phyloP scores from a whole-genome alignment of 2,797 vertebrate genomes.

The Cuculus canorus region DNA sequence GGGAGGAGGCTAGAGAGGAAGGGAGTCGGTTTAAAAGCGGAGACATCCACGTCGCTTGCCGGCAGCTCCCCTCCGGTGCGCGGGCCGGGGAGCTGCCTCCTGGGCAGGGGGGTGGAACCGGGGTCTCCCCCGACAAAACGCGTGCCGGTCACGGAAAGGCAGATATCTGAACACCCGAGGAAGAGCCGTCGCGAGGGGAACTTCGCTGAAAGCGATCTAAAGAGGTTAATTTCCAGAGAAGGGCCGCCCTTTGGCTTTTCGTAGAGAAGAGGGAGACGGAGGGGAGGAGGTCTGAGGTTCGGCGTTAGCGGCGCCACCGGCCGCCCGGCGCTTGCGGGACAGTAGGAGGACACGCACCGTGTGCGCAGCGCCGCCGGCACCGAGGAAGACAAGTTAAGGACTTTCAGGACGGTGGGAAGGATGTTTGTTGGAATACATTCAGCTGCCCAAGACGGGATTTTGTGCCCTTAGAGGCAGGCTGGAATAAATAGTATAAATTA shows the following conservation, averaged over 20 bases:
- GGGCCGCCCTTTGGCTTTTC: not conserved
- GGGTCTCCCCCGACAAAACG: not conserved
- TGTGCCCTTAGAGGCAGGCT: not conserved
- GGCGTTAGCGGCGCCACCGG: not conserved
- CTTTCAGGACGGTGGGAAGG: not conserved
- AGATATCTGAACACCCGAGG: not conserved
- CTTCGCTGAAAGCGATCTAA: constrained; percentile 21
- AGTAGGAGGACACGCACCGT: not conserved
- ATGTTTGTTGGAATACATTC: not conserved
- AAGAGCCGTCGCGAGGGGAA: not conserved
- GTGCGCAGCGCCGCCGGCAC: not conserved
- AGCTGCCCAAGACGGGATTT: not conserved
- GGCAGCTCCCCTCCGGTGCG: not conserved
- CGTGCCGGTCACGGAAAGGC: too few species aligned
- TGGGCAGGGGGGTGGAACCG: not conserved
- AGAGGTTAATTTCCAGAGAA: constrained; percentile 19
- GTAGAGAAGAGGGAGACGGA: not conserved
- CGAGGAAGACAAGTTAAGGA: not conserved
- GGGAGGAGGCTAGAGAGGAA: not conserved
- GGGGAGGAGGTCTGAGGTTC: not conserved
- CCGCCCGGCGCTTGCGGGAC: not conserved
- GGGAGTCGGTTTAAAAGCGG: not conserved
- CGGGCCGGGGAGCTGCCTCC: not conserved
- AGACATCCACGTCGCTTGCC: not conserved
- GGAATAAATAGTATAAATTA: not conserved